Percentiles rank a stretch among this genome's conserved stretches.
These are phyloP conservation scores for Falco concolor DNA, from an alignment of 2,797 vertebrate species.

Conservation along the genomic window DNA sequence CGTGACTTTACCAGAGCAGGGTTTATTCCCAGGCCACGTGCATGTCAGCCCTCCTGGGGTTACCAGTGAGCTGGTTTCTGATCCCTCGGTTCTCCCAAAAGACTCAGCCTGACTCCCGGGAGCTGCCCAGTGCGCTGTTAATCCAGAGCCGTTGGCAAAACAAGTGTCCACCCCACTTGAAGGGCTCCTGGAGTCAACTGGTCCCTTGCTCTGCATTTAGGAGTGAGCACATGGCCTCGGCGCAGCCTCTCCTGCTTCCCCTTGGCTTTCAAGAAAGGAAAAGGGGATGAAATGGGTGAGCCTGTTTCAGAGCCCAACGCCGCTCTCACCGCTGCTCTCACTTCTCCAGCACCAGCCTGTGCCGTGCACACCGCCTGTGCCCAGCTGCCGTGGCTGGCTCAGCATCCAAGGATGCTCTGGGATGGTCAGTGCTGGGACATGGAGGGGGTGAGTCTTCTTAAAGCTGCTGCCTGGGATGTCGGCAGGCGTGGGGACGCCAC, in stretches of 20 bases:
- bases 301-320: rapidly evolving
- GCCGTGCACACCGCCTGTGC: not conserved
- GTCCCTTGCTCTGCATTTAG: not conserved
- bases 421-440: rapidly evolving
- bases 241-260: not conserved
- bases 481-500: rapidly evolving
- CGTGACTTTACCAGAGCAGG: not conserved
- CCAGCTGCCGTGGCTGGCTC: not conserved
- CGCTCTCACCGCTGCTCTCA: not conserved
- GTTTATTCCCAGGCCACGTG: not conserved
- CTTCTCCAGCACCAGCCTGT: not conserved
- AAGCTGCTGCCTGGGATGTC: not conserved
- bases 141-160: not conserved
- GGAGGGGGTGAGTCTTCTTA: not conserved
- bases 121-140: not conserved
- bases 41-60: not conserved
- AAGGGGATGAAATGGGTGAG: not conserved
- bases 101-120: not conserved
- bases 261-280: not conserved
- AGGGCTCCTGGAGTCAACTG: not conserved
- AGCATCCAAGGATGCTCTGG: rapidly evolving
- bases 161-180: rapidly evolving
- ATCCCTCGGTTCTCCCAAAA: not conserved
- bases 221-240: rapidly evolving
- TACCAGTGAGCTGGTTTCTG: not conserved